Evolutionary conservation across 2,888 invertebrate species (phyloP), one percentile per base, ranked within the genome.

Genomic region (Brachylomia viminalis): DNA sequence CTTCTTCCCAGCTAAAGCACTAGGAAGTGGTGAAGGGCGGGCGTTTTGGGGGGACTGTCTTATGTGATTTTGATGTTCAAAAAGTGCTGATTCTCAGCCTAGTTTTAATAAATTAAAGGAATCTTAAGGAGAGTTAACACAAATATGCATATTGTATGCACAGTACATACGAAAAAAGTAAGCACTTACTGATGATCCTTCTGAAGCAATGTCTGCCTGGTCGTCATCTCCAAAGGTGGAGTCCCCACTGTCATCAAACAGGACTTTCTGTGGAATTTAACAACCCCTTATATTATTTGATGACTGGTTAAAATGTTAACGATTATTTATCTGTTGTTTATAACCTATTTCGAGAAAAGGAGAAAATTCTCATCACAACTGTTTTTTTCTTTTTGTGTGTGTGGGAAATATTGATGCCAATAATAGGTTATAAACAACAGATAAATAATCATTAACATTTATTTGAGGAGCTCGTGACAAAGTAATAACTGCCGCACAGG

Each of bases 221-320:
- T 91, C 91, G 45, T 94, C 93, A 70, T 94, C 93, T 70, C 91
- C 95, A 77, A 94, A 94, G 85, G 92, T 96, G 88, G 90, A 95
- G 84, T 97, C 97, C n/a, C 96, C 97, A 86, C 96, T 96, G 69
- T 97, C 97, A 65, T 96, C 95, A 92, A 97, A 97, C 82, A 96
- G 76, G 10, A 96, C 94, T 86, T 93, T 94, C 96, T 96, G 85
- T n/a, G 77, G 27, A 45, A 52, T 30, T 67, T 15, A 33, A 49
- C 47, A 62, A 17, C 2, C 23, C 11, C 23, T 6, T 30, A 42
- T n/a, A 13, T 11, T 42, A 17, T 45, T 58, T 71, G 56, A 47
- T 4, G 11, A 42, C n/a, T 68, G n/a, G 10, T 65, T 42, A 27
- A 49, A 47, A 23, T 49, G n/a, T n/a, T 27, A 8, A 23, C 58